phyloP scores from a whole-genome alignment of 1,140 invertebrate species.

The Dinoponera quadriceps region DNA sequence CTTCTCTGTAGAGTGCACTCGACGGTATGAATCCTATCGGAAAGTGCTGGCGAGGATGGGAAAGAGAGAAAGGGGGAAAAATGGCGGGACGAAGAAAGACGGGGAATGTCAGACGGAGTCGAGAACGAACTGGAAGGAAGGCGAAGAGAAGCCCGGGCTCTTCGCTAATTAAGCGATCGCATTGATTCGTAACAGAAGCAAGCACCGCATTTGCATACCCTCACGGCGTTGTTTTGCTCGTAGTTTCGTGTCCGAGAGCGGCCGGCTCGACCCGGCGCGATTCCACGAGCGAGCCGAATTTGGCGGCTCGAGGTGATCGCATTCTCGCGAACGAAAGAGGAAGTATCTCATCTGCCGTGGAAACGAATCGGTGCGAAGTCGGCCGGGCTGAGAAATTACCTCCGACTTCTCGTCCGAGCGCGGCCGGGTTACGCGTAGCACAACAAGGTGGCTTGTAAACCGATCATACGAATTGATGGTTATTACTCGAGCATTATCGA shows the following conservation, averaged over 20 bases:
- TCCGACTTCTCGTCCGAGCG: conserved; percentile 6
- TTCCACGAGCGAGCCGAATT: conserved; percentile 38
- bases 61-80: conserved; percentile 42
- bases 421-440: conserved; percentile 47
- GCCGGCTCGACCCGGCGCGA: neutral
- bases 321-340: neutral
- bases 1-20: conserved; percentile 57
- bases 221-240: conserved; percentile 55
- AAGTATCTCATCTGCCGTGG: neutral
- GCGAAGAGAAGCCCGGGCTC: conserved; percentile 30
- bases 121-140: conserved; percentile 32
- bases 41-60: conserved; percentile 34
- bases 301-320: neutral
- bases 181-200: conserved; percentile 70
- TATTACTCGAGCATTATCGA: conserved; percentile 61
- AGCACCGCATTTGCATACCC: conserved; percentile 68
- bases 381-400: conserved; percentile 36
- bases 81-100: conserved; percentile 11
- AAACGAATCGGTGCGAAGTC: conserved; percentile 27
- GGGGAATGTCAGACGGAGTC: conserved; percentile 23
- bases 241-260: conserved; percentile 53
- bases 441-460: conserved; percentile 53
- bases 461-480: conserved; percentile 70
- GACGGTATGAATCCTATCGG: conserved; percentile 62
- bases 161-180: conserved; percentile 75